Conservation (phyloP, 1,140 invertebrate genomes). For the Pogonomyrmex californicus region DNA sequence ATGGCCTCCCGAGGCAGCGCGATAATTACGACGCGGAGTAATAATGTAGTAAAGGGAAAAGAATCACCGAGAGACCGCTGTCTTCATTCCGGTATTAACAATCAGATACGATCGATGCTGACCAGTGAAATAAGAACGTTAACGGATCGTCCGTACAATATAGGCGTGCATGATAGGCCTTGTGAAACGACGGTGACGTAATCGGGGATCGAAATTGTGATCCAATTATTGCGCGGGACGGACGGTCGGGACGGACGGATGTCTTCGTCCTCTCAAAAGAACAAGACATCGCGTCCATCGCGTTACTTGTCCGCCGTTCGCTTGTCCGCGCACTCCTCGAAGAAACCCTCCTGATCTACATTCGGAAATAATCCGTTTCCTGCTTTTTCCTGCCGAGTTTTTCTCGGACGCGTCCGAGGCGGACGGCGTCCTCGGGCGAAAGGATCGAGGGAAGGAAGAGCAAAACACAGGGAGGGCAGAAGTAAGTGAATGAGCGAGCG, state of each 20-base stretch:
- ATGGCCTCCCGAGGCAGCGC: constrained; percentile 74
- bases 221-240: constrained; percentile 33
- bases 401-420: constrained; percentile 17
- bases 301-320: background rate
- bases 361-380: constrained; percentile 59
- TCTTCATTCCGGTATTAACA: constrained; percentile 55
- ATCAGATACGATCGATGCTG: constrained; percentile 56
- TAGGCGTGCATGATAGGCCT: background rate
- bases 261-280: constrained; percentile 4
- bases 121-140: constrained; percentile 55
- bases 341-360: constrained; percentile 19
- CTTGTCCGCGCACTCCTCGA: background rate
- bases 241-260: background rate
- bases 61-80: constrained; percentile 55
- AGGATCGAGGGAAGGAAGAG: constrained; percentile 47
- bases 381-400: constrained; percentile 50
- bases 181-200: background rate
- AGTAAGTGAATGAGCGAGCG: constrained; percentile 75
- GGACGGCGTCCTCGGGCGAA: constrained; percentile 35
- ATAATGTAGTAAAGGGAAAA: constrained; percentile 74
- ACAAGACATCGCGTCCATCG: constrained; percentile 5
- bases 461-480: constrained; percentile 62
- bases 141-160: background rate
- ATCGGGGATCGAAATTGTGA: constrained; percentile 40
- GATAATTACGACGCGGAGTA: constrained; percentile 75